A percentile compares a stretch with the other conserved stretches of the same genome.
Evolutionary conservation across 2,113 vertebrate genomes (phyloP).

Genomic region (Otocyon megalotis): DNA sequence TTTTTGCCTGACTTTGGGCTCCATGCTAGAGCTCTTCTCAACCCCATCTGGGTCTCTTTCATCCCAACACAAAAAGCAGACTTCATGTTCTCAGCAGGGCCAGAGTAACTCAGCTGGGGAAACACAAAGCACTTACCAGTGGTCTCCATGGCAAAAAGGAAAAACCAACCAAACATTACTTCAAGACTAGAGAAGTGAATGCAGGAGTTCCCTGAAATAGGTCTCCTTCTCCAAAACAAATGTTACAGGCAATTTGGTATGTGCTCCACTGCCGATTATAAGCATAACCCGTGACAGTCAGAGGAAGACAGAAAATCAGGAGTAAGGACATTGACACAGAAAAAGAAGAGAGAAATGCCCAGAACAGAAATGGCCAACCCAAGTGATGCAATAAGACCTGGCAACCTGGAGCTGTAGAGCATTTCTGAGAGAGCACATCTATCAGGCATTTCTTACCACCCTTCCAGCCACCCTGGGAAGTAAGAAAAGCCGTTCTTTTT

Average conservation of each 20-base stretch:
- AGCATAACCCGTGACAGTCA: constrained; percentile 30
- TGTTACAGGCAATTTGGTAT: constrained; percentile 76
- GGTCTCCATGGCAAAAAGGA: not conserved
- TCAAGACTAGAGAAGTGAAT: not conserved
- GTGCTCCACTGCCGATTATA: constrained; percentile 60
- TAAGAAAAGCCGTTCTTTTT: not conserved
- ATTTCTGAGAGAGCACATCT: not conserved
- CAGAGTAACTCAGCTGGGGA: not conserved
- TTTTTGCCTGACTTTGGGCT: not conserved
- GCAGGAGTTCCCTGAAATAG: constrained; percentile 71
- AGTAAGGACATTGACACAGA: not conserved
- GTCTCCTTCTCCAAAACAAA: constrained; percentile 73
- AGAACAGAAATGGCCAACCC: not conserved
- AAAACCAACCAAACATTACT: not conserved
- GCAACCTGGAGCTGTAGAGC: accelerated
- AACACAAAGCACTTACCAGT: not conserved
- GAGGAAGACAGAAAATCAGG: constrained; percentile 23
- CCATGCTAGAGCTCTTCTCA: not conserved
- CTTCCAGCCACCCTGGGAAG: not conserved
- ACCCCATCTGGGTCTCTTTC: not conserved
- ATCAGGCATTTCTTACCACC: accelerated
- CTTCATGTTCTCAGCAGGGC: not conserved
- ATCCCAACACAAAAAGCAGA: not conserved
- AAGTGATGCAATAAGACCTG: too few species aligned
- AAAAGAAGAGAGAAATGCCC: not conserved